These are phyloP conservation scores for Acanthurus lineatus DNA, from an alignment of 2,797 vertebrate genomes.

Conservation along the genomic window DNA sequence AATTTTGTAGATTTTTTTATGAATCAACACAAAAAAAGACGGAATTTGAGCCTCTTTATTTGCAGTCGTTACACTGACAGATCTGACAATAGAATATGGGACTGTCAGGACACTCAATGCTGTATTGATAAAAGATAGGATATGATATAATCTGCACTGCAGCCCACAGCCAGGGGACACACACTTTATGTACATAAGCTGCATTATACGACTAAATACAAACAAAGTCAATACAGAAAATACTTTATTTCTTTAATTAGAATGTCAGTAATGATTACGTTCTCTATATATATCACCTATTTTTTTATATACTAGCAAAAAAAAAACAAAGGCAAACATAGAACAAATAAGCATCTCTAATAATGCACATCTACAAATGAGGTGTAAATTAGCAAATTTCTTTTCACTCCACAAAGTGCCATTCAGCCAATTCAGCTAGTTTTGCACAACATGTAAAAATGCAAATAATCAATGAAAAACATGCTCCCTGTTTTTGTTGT, in stretches of 20 bases:
- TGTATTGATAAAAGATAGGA: conserved; percentile 36
- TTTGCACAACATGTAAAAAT: conserved; percentile 61
- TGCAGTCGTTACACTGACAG: conserved; percentile 35
- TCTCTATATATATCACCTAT: conserved; percentile 47
- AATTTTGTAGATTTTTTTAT: conserved; percentile 50
- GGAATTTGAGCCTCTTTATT: conserved; percentile 50
- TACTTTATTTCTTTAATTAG: conserved; percentile 32
- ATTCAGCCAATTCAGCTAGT: conserved; percentile 13
- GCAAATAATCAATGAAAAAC: conserved; percentile 68
- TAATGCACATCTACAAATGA: conserved; percentile 17
- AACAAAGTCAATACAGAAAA: conserved; percentile 27
- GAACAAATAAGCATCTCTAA: conserved; percentile 1
- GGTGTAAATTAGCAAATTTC: conserved; percentile 2
- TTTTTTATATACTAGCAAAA: conserved; percentile 1
- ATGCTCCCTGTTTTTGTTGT: conserved; percentile 40
- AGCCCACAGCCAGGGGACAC: conserved; percentile 47
- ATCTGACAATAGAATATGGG: conserved; percentile 47
- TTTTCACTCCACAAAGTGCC: conserved; percentile 34
- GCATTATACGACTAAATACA: conserved; percentile 20
- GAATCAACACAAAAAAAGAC: conserved; percentile 64
- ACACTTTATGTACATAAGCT: conserved; percentile 27
- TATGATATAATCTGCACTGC: conserved; percentile 39
- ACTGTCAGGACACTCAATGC: conserved; percentile 37
- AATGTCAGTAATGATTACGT: conserved; percentile 42
- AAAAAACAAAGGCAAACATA: conserved; percentile 6